phyloP scores from a whole-genome alignment of 1,140 invertebrate genomes.

The Panagrolaimus sp. region DNA sequence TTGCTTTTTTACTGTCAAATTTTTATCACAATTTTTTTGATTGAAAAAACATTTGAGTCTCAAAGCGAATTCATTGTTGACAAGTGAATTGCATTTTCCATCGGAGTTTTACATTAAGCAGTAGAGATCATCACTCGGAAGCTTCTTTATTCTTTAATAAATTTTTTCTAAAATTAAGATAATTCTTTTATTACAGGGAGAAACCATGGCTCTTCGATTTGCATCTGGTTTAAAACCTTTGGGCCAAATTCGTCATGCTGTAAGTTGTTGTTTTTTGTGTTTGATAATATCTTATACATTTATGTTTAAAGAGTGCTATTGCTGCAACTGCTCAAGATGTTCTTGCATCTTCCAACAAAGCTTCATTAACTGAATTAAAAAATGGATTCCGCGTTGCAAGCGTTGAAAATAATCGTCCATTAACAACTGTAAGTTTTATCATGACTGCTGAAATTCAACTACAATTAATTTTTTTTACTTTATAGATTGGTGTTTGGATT shows the following conservation, averaged over 20 bases:
- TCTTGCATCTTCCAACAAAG: conserved; percentile 70
- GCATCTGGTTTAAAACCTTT: conserved; percentile 11
- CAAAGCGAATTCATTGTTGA: too few relatives aligned
- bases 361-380: conserved; percentile 75
- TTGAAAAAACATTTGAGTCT: too few relatives aligned
- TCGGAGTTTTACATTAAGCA: too few relatives aligned
- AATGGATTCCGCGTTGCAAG: conserved; percentile 87
- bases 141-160: too few relatives aligned
- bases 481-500: conserved; percentile 85
- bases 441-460: not conserved
- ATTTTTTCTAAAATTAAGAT: too few relatives aligned
- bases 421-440: conserved; percentile 72
- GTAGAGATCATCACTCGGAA: too few relatives aligned
- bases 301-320: not conserved
- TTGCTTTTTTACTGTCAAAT: too few relatives aligned
- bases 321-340: conserved; percentile 28
- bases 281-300: not conserved
- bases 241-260: conserved; percentile 12
- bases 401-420: conserved; percentile 86
- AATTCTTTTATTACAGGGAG: too few relatives aligned
- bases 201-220: not conserved
- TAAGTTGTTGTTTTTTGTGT: not conserved
- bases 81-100: too few relatives aligned
- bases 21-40: too few relatives aligned
- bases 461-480: not conserved